Base-by-base conservation (phyloP, 2,888 invertebrate genomes). In the Sphaerophoria taeniata region DNA sequence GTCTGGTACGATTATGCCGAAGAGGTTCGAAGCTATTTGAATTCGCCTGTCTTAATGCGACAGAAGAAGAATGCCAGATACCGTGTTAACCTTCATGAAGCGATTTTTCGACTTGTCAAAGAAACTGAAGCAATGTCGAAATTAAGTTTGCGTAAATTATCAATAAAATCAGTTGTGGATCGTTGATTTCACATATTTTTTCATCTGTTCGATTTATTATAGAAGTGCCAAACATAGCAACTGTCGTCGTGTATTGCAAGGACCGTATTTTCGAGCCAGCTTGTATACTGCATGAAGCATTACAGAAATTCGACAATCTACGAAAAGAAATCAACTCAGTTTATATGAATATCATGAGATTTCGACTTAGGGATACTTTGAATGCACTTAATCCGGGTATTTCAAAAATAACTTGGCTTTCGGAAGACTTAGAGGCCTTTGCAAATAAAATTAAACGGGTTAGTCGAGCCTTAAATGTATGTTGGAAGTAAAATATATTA, bases 61-160 rank as follows among this genome's bases (percentile, higher is more conserved):
- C 94, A 94, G 53, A 94, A 96, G 89, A 95, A 95, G 3, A 91
- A 92, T 45, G 95, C 95, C 0, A 93, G 94, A 88, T 95, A 95
- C 85, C 92, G 93, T 2, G 93, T 96, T 0, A 95, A 97, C 91
- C 96, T 97, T 88, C 96, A 96, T 90, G 93, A 94, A 2, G 95
- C 94, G 69, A 94, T 96, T 67, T 92, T 93, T 1, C 95, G 96
- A 91, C 94, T 96, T 65, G 95, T 97, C 55, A 93, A 95, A 84
- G 97, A 97, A 92, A 94, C 96, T 0, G 96, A 97, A 89, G 95
- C 96, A 88, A 96, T 97, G 94, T 94, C 95, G 92, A 96, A 96
- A 90, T 92, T 97, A 80, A 94, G 94, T 14, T 39, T 70, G 11
- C 33, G 24, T 11, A 31, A 11, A 12, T 9, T 43, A 4, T 43